phyloP scores from a whole-genome alignment of 2,797 vertebrate species.

The Falco naumanni region DNA sequence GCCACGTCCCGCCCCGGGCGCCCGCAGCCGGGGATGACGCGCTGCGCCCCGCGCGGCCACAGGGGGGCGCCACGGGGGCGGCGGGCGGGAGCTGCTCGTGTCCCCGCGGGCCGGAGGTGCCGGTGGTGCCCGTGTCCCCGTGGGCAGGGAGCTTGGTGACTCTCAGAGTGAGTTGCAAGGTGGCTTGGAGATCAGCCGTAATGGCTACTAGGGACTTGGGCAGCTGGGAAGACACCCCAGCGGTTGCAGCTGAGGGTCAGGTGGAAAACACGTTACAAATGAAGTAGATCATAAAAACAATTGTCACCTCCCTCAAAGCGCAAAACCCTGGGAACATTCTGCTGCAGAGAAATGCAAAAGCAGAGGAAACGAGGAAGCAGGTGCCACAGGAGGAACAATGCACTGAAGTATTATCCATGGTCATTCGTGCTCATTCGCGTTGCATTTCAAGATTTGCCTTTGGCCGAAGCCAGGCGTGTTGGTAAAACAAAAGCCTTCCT shows the following conservation, averaged over 20 bases:
- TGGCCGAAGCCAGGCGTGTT: background rate
- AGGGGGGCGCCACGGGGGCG: background rate
- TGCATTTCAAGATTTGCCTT: background rate
- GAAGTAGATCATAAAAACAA: background rate
- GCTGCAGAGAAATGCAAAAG: background rate
- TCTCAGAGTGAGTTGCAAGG: background rate
- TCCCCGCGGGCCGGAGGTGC: no score
- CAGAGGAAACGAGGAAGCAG: background rate
- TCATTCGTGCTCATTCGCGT: background rate
- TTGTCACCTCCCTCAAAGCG: background rate
- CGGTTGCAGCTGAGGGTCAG: background rate
- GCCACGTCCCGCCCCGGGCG: no score
- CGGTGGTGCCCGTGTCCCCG: background rate
- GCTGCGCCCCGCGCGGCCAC: background rate
- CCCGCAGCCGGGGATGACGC: fast-evolving
- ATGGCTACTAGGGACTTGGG: no score
- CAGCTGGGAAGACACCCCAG: background rate
- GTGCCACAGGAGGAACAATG: background rate
- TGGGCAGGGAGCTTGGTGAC: fast-evolving
- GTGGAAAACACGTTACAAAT: background rate
- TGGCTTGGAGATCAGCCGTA: background rate
- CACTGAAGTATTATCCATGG: background rate
- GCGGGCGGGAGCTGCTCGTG: background rate
- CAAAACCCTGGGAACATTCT: background rate
- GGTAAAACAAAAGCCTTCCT: background rate